Conservation (phyloP, 1,140 invertebrate genomes). For the Drosophila paulistorum region DNA sequence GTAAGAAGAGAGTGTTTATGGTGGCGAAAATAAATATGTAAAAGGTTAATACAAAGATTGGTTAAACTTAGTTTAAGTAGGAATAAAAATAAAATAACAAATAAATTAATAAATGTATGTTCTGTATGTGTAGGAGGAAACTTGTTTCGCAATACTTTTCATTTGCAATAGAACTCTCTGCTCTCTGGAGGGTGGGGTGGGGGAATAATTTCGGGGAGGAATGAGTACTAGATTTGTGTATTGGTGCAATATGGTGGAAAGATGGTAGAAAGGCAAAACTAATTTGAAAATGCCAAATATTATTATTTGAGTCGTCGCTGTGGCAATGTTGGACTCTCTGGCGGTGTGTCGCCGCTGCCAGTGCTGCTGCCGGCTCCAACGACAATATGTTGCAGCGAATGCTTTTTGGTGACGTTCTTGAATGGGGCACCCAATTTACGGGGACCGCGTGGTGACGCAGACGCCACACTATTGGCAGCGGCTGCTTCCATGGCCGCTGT, state of each 20-base stretch:
- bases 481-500: constrained; percentile 76
- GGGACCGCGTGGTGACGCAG: constrained; percentile 83
- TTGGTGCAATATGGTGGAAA: not conserved
- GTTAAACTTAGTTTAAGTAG: constrained; percentile 53
- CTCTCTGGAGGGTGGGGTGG: constrained; percentile 21
- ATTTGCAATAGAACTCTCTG: constrained; percentile 58
- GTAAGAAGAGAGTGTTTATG: constrained; percentile 28
- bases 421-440: constrained; percentile 84
- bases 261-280: constrained; percentile 24
- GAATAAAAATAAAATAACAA: constrained; percentile 71
- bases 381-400: constrained; percentile 74
- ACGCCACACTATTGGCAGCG: constrained; percentile 41
- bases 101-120: constrained; percentile 66
- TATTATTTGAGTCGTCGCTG: constrained; percentile 77
- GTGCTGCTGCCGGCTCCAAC: constrained; percentile 50
- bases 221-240: constrained; percentile 58
- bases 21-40: constrained; percentile 45
- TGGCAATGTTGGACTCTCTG: constrained; percentile 84
- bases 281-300: constrained; percentile 39
- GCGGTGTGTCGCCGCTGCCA: constrained; percentile 79
- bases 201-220: constrained; percentile 34
- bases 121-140: constrained; percentile 57
- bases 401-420: constrained; percentile 83
- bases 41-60: constrained; percentile 63
- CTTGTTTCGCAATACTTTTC: constrained; percentile 69